phyloP scores from a whole-genome alignment of 2,113 vertebrate genomes.

The Rhynchomys soricoides region DNA sequence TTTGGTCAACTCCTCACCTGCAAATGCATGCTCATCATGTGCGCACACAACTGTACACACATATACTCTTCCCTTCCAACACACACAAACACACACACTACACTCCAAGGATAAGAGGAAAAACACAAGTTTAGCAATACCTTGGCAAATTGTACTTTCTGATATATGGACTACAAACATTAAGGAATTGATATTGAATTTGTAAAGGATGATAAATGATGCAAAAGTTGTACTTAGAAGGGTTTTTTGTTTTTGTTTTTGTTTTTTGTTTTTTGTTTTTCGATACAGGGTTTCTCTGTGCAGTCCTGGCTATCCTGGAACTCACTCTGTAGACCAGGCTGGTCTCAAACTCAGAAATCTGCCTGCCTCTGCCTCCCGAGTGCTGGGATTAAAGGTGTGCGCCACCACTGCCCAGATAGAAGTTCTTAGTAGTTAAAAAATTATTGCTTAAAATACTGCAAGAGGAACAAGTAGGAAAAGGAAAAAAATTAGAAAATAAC shows the following conservation, averaged over 20 bases:
- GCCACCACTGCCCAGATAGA: too few species aligned
- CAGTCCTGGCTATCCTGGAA: too few species aligned
- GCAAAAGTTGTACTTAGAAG: neutral
- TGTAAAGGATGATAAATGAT: neutral
- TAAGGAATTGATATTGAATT: neutral
- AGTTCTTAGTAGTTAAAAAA: conserved; percentile 20
- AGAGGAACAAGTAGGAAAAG: neutral
- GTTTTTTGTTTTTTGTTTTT: too few species aligned
- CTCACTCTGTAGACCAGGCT: too few species aligned
- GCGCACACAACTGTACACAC: neutral
- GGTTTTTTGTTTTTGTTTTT: too few species aligned
- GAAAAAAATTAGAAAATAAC: neutral
- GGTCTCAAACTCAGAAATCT: too few species aligned
- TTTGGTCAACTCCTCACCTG: neutral
- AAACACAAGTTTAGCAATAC: neutral
- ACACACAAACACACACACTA: neutral
- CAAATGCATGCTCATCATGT: neutral
- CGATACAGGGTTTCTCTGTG: too few species aligned
- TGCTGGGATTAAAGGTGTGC: too few species aligned
- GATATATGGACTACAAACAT: neutral
- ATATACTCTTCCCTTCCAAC: neutral
- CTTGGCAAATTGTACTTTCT: neutral
- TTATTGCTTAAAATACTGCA: neutral
- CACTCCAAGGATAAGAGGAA: neutral
- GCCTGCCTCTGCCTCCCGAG: too few species aligned